Conservation (phyloP, 2,113 vertebrate genomes). For the Salminus brasiliensis region DNA sequence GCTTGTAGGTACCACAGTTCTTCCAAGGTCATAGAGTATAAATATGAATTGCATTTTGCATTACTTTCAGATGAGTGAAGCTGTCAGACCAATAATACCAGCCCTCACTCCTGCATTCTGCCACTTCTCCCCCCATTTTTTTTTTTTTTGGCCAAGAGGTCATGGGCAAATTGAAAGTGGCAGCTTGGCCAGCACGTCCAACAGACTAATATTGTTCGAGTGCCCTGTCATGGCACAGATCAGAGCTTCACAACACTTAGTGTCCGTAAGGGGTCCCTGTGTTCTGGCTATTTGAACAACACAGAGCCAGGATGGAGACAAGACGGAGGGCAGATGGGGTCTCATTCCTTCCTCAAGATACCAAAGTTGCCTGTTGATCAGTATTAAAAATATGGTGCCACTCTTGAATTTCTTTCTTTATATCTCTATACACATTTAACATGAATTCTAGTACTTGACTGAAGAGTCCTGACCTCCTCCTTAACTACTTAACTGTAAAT, state of each 20-base stretch:
- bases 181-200: slow-evolving; percentile 93
- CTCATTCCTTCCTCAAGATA: slow-evolving; percentile 9
- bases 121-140: slow-evolving; percentile 87
- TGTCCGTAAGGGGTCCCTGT: slow-evolving; percentile 59
- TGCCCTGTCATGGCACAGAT: slow-evolving; percentile 79
- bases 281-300: slow-evolving; percentile 42
- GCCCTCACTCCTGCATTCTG: slow-evolving; percentile 94
- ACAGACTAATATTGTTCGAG: slow-evolving; percentile 89
- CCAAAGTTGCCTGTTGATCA: slow-evolving; percentile 18
- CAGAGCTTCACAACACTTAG: slow-evolving; percentile 78
- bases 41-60: slow-evolving; percentile 98
- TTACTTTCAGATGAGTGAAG: slow-evolving; percentile 99
- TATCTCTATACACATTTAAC: background rate
- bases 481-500: too few species aligned
- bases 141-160: slow-evolving; percentile 84
- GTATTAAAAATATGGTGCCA: background rate
- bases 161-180: slow-evolving; percentile 98
- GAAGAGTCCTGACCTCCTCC: background rate
- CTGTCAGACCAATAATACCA: slow-evolving; percentile 98
- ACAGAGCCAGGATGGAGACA: slow-evolving; percentile 24
- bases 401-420: too few species aligned
- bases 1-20: slow-evolving; percentile 84
- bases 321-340: slow-evolving; percentile 21
- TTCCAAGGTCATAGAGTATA: slow-evolving; percentile 91
- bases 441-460: background rate